A percentile compares a stretch with the other conserved stretches of the same genome.
Evolutionary conservation across 1,140 invertebrate genomes (phyloP).

Genomic region (Heterodera carotae): DNA sequence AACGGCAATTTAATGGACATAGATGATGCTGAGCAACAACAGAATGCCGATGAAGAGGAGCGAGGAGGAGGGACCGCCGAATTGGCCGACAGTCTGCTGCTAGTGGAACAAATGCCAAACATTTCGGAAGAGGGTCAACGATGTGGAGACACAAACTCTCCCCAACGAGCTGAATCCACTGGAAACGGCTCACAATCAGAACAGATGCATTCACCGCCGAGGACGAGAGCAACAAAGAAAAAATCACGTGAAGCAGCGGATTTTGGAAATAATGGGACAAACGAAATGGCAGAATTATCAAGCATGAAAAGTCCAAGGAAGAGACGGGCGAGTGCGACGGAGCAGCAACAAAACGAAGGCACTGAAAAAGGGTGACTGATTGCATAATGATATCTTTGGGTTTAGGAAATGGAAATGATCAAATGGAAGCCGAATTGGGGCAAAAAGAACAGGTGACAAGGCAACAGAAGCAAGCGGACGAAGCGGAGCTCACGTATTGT

Average conservation of each 20-base stretch:
- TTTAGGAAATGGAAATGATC: not conserved
- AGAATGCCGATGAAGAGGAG: not conserved
- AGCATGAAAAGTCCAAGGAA: constrained; percentile 11
- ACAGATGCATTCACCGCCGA: not conserved
- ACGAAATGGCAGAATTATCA: not conserved
- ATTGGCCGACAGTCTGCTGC: not conserved
- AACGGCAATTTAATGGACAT: not conserved
- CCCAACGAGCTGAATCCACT: not conserved
- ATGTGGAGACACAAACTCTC: not conserved
- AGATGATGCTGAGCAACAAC: not conserved
- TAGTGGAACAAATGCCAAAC: not conserved
- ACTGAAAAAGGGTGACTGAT: not conserved
- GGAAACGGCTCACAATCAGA: not conserved
- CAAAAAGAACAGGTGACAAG: not conserved
- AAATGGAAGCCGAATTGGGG: not conserved
- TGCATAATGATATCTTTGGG: not conserved
- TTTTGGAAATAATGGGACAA: not conserved
- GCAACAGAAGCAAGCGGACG: not conserved
- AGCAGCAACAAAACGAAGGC: not conserved
- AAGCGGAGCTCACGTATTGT: constrained; percentile 92
- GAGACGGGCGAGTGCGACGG: not conserved
- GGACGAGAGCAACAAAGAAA: constrained; percentile 1
- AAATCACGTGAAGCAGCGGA: not conserved
- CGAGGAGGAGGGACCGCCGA: not conserved
- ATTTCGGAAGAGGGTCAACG: not conserved